Base-by-base conservation (phyloP, 2,888 invertebrate genomes). In the Agrotis puta region DNA sequence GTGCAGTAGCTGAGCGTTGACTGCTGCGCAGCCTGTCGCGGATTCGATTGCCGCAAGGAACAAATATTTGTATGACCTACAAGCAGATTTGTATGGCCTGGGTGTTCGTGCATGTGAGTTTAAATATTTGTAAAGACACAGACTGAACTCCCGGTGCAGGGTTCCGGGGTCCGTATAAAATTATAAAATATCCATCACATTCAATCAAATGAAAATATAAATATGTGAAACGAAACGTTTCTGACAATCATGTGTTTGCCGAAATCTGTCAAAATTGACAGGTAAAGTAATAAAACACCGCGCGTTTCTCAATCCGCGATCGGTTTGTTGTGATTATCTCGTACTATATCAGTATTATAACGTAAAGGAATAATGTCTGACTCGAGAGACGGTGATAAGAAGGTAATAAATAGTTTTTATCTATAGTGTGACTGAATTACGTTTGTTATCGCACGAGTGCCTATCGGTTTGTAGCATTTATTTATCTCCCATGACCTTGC, bases 401-500 rank as follows among this genome's bases (percentile, higher is more conserved):
- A 94, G 95, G 95, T 94, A 94, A 90, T 85, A 82, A 87, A 87
- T 84, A 83, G 71, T 83, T 77, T 84, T 88, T 92, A 91, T 90
- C 90, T 88, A 66, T 74, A 72, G 72, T 85, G 70, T 81, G 82
- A 82, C 82, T 87, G 82, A 83, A 86, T 85, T 77, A 71, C 63
- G 71, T 43, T 58, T 70, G 83, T 77, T 90, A 88, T 84, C 86
- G 74, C 66, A 48, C 70, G 69, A 77, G 73, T 81, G 84, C 73
- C 80, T 77, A 76, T 83, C 85, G 78, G 84, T 79, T 85, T 72
- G 73, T 72, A 79, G 73, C 86, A 83, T 88, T 87, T 92, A 90
- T 91, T 91, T 92, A 92, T 91, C 87, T 88, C 79, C 80, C 74
- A 71, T 89, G 93, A 94, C 94, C 94, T 94, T 95, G 90, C 71